Base-by-base conservation (phyloP, 2,888 invertebrate genomes). In the Tuberolachnus salignus region DNA sequence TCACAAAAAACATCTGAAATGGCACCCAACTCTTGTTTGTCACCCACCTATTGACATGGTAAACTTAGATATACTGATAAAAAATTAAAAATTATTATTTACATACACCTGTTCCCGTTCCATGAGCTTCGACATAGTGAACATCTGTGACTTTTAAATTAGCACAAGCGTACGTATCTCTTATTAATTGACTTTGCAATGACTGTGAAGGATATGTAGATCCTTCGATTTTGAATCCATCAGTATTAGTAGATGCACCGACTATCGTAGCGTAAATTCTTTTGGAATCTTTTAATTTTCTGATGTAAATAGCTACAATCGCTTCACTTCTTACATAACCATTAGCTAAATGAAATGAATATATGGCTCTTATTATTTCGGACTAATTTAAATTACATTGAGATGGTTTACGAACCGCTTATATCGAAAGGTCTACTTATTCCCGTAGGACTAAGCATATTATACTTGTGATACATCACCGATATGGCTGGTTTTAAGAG, bases 11-110 rank as follows among this genome's bases (percentile, higher is more conserved):
- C 89, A 82, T 91, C 91, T 63, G 93, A 92, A 69, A 98, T 90
- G 0, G 94, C 93, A 82, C 90, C 88, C 80, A 95, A 87, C 86
- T 98, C 98, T 85, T 96, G 95, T 0, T 97, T 96, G 86, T 98
- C 98, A 23, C 97, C 96, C 2, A 93, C 92, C 84, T 84, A 34
- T 19, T 0, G 57, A 53, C 14, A 19, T 6, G 0, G 2, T n/a
- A 26, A 14, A 16, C 42, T 53, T 0, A 53, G 23, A 9, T 16
- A 53, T 34, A 1, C 0, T 53, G 13, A 6, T 26, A 1, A 14
- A 34, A 42, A 34, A 57, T n/a, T 19, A 1, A 71, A 16, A 8
- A 49, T 57, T 34, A 44, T 1, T 1, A 14, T 44, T 16, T 1
- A 73, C 78, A 1, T 67, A 81, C 81, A 13, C 80, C 59, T 1